A percentile compares a stretch with the other conserved stretches of the same genome.
Conservation (phyloP, 1,140 invertebrate species). For the Planococcus citri region DNA sequence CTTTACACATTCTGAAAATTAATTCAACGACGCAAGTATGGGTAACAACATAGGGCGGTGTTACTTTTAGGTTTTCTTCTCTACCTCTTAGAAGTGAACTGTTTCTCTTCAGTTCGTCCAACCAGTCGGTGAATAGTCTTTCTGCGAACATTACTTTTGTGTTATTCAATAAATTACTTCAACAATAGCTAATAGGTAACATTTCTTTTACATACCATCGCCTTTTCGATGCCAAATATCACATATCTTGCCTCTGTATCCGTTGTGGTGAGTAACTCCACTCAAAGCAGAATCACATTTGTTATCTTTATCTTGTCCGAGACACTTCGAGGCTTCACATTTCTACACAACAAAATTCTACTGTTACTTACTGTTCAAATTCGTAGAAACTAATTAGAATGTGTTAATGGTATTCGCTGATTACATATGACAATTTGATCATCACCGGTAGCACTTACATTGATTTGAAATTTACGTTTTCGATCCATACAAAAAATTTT, state of each 20-base stretch:
- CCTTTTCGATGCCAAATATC: slow-evolving; percentile 15
- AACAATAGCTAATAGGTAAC: too few species aligned
- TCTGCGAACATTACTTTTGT: neutral
- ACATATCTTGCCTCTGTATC: slow-evolving; percentile 13
- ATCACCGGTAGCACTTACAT: neutral
- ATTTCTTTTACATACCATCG: neutral
- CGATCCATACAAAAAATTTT: slow-evolving; percentile 18
- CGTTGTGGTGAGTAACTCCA: slow-evolving; percentile 6
- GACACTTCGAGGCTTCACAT: slow-evolving; percentile 9
- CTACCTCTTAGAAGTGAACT: neutral
- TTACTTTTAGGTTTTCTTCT: neutral
- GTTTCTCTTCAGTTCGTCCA: neutral
- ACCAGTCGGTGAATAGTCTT: neutral
- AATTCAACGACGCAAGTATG: slow-evolving; percentile 12
- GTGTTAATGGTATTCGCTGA: too few species aligned
- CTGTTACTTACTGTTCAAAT: too few species aligned
- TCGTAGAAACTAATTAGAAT: too few species aligned
- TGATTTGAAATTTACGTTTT: slow-evolving; percentile 17
- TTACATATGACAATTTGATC: too few species aligned
- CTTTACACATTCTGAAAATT: slow-evolving; percentile 11
- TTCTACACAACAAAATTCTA: neutral
- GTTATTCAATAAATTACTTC: too few species aligned
- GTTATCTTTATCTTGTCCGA: neutral
- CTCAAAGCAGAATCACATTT: slow-evolving; percentile 9
- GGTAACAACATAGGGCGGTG: slow-evolving; percentile 1